Evolutionary conservation across 2,113 vertebrate genomes (phyloP).

Genomic region (Taurulus bubalis): DNA sequence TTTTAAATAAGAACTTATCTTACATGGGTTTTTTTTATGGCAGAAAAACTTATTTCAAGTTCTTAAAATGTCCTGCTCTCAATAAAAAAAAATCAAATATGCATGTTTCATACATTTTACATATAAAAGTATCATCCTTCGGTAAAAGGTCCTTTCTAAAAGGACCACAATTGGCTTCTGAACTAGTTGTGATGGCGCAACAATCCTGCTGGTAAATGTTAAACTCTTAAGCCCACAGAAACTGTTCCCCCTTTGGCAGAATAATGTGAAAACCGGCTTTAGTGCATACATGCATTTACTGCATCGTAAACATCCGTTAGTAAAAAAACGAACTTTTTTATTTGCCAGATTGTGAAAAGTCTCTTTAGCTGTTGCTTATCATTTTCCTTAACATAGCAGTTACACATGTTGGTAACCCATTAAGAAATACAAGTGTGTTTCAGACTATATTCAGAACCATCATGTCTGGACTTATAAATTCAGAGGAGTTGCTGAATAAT

Average conservation of each 20-base stretch:
- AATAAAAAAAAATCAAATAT: not conserved
- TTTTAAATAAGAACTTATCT: not conserved
- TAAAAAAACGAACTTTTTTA: too few species aligned
- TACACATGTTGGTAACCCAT: not conserved
- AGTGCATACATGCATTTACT: not conserved
- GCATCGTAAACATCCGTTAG: not conserved
- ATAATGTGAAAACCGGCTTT: not conserved
- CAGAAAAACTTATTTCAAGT: not conserved
- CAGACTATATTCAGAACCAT: not conserved
- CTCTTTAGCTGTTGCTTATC: too few species aligned
- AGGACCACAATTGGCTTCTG: not conserved
- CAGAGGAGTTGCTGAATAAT: too few species aligned
- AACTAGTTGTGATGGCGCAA: slow-evolving; percentile 1
- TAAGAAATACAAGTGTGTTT: not conserved
- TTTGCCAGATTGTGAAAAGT: too few species aligned
- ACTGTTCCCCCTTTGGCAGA: not conserved
- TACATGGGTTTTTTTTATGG: not conserved
- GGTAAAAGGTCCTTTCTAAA: too few species aligned
- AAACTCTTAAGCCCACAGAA: not conserved
- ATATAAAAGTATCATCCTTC: too few species aligned
- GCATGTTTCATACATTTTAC: not conserved
- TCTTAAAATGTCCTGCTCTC: too few species aligned
- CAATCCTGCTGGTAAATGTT: too few species aligned
- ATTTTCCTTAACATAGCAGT: not conserved
- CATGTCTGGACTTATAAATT: too few species aligned